These are phyloP conservation scores for Rhynchophorus ferrugineus DNA, from an alignment of 1,140 invertebrate species.

Conservation along the genomic window DNA sequence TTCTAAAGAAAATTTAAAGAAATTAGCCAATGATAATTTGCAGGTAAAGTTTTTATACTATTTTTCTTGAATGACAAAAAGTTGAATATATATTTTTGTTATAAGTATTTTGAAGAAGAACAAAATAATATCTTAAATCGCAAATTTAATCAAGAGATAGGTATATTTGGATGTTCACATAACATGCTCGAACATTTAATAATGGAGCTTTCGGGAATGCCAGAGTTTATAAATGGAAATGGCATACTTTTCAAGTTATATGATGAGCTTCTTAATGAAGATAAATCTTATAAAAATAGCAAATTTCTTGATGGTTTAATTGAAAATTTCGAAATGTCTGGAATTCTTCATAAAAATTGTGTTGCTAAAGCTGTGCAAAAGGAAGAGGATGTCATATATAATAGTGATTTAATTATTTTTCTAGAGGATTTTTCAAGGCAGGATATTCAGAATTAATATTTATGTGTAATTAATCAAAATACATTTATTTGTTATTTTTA, in stretches of 20 bases:
- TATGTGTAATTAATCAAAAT: too few relatives aligned
- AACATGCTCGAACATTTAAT: neutral
- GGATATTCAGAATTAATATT: too few relatives aligned
- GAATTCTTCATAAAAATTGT: neutral
- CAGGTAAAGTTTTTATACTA: constrained; percentile 11
- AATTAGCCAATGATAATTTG: constrained; percentile 29
- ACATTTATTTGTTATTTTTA: neutral
- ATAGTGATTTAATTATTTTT: constrained; percentile 24
- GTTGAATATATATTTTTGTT: neutral
- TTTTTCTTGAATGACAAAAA: too few relatives aligned
- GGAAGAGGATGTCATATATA: constrained; percentile 10
- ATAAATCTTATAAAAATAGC: constrained; percentile 1
- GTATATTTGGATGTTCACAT: neutral
- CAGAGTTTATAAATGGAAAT: constrained; percentile 1
- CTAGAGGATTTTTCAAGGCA: constrained; percentile 17
- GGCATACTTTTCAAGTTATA: constrained; percentile 10
- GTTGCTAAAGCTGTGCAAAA: constrained; percentile 9
- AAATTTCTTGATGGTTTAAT: neutral
- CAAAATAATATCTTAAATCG: neutral
- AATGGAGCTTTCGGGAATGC: constrained; percentile 5
- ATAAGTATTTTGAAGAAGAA: constrained; percentile 12
- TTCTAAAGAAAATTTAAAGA: constrained; percentile 39
- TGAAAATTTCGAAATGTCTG: neutral
- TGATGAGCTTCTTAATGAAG: neutral
- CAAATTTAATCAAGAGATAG: constrained; percentile 7